A percentile compares a stretch with the other conserved stretches of the same genome.
These are phyloP conservation scores for Engystomops pustulosus DNA, from an alignment of 2,113 vertebrate genomes.

Conservation along the genomic window DNA sequence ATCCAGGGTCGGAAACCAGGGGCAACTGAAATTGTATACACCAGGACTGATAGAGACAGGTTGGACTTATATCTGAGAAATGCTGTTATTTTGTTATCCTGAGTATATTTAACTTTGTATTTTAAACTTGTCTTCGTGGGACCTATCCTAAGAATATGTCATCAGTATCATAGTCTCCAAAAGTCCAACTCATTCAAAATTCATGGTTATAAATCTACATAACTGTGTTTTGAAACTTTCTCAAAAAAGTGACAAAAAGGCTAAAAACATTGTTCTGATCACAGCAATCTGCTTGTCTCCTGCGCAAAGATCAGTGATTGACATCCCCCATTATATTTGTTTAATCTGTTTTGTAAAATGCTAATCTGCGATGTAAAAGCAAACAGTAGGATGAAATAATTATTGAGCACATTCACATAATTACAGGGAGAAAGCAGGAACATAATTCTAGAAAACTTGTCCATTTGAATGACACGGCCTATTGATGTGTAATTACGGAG, in stretches of 20 bases:
- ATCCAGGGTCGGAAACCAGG: too few relatives aligned
- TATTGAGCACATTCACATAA: conserved; percentile 1
- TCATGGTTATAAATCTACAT: not conserved
- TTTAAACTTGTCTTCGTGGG: too few relatives aligned
- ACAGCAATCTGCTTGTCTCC: not conserved
- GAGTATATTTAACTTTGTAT: too few relatives aligned
- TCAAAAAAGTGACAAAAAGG: not conserved
- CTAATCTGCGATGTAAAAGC: conserved; percentile 27
- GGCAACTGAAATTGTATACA: too few relatives aligned
- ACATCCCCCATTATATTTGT: conserved; percentile 26
- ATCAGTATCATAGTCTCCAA: too few relatives aligned
- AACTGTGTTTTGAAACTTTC: not conserved
- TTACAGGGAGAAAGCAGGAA: not conserved
- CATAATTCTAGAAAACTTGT: not conserved
- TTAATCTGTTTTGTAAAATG: conserved; percentile 41
- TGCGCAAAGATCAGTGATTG: not conserved
- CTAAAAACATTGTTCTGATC: not conserved
- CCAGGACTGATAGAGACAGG: too few relatives aligned
- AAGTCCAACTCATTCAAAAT: too few relatives aligned
- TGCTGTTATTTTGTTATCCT: too few relatives aligned
- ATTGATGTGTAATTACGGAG: not conserved
- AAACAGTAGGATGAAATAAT: conserved; percentile 19
- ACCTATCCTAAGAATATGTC: too few relatives aligned
- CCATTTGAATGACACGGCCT: not conserved
- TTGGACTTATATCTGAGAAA: too few relatives aligned